Base-by-base conservation (phyloP, 2,888 invertebrate genomes). In the Amphipoea oculea region DNA sequence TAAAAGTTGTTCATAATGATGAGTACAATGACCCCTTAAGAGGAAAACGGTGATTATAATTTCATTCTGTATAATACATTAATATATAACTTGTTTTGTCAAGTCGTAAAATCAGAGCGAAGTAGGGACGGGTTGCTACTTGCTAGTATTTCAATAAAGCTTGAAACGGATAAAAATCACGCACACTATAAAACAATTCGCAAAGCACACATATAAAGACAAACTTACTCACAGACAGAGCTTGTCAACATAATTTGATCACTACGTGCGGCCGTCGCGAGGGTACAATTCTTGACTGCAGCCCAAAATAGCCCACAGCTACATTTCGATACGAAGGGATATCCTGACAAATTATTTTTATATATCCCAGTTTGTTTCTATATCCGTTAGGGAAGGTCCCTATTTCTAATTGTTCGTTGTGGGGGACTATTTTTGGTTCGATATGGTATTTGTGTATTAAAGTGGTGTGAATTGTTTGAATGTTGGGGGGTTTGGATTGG, bases 311-410 rank as follows among this genome's bases (percentile, higher is more conserved):
- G 78, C 80, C 48, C 76, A 76, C 70, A 84, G 85, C 87, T 82
- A 86, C 90, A 90, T 91, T 92, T 90, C 91, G 89, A 87, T 92
- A 94, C 94, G 93, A 94, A 94, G 93, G 95, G 94, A 96, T 96
- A 96, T 96, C 96, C 96, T 96, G 96, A 96, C 95, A 95, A 94
- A 96, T 95, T 96, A 96, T 96, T 95, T 96, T 95, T 96, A 95
- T 94, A 94, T 93, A 94, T 94, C 94, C 93, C 94, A 91, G 92
- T 93, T 92, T 92, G 93, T 93, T 91, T 88, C 90, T 91, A 93
- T 95, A 94, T 95, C 94, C 94, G 94, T 90, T 92, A 88, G 83
- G 86, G 86, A 81, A 86, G 79, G 80, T 80, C 88, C 82, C 79
- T 84, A 62, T 75, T 80, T 71, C 73, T 82, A 88, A 83, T 89